A percentile compares a stretch with the other conserved stretches of the same genome.
phyloP scores from a whole-genome alignment of 2,888 invertebrate genomes.

The Nebria salina region DNA sequence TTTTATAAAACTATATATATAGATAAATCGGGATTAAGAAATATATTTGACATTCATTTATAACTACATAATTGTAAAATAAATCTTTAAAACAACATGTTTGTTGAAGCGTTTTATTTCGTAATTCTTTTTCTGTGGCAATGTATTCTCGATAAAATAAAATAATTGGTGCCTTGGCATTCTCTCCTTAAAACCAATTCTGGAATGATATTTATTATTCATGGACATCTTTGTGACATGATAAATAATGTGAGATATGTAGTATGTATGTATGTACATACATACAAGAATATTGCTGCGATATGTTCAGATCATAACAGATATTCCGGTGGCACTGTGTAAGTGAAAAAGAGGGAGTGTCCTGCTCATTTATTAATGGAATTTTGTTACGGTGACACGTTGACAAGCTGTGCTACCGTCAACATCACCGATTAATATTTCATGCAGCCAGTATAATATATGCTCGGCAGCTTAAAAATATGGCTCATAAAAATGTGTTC shows the following conservation, averaged over 20 bases:
- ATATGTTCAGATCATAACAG: background rate
- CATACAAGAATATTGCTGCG: background rate
- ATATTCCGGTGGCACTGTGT: background rate
- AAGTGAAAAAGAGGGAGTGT: constrained; percentile 4
- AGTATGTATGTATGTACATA: background rate
- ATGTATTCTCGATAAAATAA: no score
- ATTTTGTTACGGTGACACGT: constrained; percentile 6
- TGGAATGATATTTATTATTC: no score
- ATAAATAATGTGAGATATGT: background rate
- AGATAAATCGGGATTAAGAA: no score
- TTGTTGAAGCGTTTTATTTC: no score
- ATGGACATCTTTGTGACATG: background rate
- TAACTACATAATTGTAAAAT: no score
- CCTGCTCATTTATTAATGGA: background rate
- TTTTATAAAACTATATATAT: no score
- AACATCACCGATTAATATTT: constrained; percentile 40
- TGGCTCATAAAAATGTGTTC: constrained; percentile 15
- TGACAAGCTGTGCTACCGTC: constrained; percentile 26
- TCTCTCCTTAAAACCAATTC: no score
- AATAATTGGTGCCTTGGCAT: no score
- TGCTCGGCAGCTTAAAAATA: background rate
- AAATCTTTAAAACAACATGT: no score
- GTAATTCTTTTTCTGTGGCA: no score
- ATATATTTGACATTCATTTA: no score
- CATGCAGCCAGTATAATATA: constrained; percentile 16